Evolutionary conservation across 2,113 vertebrate genomes (phyloP), one percentile per base, ranked within the genome.

Genomic region (Galbula dea): DNA sequence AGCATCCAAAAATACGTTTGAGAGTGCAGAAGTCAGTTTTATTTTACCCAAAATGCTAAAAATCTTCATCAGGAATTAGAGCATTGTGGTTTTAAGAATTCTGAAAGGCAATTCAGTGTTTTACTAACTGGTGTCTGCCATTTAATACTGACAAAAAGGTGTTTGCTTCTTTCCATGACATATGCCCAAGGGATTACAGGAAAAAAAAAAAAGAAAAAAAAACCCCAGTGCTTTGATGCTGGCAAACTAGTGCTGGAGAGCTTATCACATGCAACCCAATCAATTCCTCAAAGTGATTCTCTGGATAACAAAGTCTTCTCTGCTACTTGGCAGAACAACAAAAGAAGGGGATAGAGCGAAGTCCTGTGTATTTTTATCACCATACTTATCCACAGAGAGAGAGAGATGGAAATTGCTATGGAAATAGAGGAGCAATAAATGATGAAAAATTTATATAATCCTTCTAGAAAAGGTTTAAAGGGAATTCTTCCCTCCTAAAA

Each of bases 281-380:
- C 86, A 88, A 85, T 92, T 91, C 39, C 55, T 95, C 58, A 74
- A 62, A 90, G 81, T 91, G 91, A 85, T 91, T 87, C 63, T 87
- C 72, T 71, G 22, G 51, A 22, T 72, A 88, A 81, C 41, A 90
- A 90, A 89, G 39, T 83, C 55, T 54, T 54, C 65, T 62, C 52
- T 82, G 54, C 81, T 84, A 41, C 34, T 74, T 91, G 84, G 74
- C 87, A 88, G 52, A 94, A 69, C 58, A 93, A 90, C 73, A 91
- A 67, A 94, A 95, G 54, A 69, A 77, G 58, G 37, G 14, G 15
- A 20, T 30, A 49, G 30, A 73, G 46, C 65, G 48, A 89, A 93
- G n/a, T 74, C 22, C 45, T 75, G n/a, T 90, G 15, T 82, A 63
- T 81, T 93, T 93, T 94, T 83, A 37, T 77, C 51, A 45, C 57